These are phyloP conservation scores for Caenorhabditis panamensis DNA, from an alignment of 2,888 invertebrate genomes.

Conservation along the genomic window DNA sequence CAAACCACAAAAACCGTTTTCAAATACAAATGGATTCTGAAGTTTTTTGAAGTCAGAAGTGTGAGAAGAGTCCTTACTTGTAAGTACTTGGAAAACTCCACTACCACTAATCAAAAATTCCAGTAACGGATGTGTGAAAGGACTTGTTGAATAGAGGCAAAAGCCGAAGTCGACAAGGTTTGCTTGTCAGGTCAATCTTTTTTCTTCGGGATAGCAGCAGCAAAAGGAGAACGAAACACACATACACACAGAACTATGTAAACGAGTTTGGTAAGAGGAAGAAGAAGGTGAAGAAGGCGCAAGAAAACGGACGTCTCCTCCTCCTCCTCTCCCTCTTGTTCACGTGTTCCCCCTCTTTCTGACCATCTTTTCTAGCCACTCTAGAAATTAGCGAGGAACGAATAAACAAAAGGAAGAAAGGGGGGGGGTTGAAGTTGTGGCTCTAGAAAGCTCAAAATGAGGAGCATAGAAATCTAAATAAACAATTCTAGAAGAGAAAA, in stretches of 20 bases:
- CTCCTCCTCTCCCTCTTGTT: constrained; percentile 35
- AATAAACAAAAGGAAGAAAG: background rate
- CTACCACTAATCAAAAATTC: constrained; percentile 13
- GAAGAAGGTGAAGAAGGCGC: constrained; percentile 54
- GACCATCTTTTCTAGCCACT: constrained; percentile 16
- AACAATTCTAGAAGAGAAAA: constrained; percentile 55
- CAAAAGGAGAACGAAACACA: constrained; percentile 18
- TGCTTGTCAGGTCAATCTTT: constrained; percentile 38
- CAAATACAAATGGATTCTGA: too few relatives aligned
- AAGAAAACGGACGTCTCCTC: constrained; percentile 53
- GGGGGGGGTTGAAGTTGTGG: background rate
- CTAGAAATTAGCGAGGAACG: too few relatives aligned
- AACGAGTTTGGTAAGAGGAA: constrained; percentile 56
- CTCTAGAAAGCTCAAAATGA: constrained; percentile 19
- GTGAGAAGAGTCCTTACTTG: too few relatives aligned
- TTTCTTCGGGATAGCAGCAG: constrained; percentile 18
- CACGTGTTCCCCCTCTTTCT: constrained; percentile 54
- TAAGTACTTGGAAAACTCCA: too few relatives aligned
- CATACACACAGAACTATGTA: constrained; percentile 47
- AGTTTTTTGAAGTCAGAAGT: too few relatives aligned
- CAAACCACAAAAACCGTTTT: too few relatives aligned
- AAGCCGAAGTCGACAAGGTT: constrained; percentile 13
- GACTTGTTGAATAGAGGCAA: constrained; percentile 16
- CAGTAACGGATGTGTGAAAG: constrained; percentile 20
- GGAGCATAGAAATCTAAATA: constrained; percentile 42